phyloP scores from a whole-genome alignment of 2,797 vertebrate species.

The Periophthalmus magnuspinnatus region DNA sequence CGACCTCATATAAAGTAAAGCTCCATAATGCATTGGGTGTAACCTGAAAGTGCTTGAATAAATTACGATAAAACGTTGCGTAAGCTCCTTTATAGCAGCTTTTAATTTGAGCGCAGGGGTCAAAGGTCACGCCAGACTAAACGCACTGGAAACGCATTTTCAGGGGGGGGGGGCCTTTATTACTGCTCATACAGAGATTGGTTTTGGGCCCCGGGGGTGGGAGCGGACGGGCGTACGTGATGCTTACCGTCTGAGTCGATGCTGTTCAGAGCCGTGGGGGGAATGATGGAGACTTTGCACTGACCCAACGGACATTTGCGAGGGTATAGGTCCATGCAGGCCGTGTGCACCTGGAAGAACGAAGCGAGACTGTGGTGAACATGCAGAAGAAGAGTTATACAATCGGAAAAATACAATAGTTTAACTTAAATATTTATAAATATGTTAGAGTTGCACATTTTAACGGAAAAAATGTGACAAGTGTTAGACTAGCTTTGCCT shows the following conservation, averaged over 20 bases:
- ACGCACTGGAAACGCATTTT: slow-evolving; percentile 23
- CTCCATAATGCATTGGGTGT: neutral
- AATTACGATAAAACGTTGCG: neutral
- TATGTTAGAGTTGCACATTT: no score
- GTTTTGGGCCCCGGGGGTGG: slow-evolving; percentile 23
- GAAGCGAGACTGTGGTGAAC: neutral
- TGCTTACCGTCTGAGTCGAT: slow-evolving; percentile 97
- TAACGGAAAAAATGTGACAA: no score
- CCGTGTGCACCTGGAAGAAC: slow-evolving; percentile 88
- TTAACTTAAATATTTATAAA: no score
- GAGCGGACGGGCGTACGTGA: neutral
- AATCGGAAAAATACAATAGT: no score
- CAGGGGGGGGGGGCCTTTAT: slow-evolving; percentile 23
- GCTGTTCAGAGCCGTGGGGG: slow-evolving; percentile 98
- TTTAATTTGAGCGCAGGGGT: slow-evolving; percentile 26
- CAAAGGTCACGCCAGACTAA: slow-evolving; percentile 31
- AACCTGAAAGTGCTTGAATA: neutral
- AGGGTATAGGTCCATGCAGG: slow-evolving; percentile 93
- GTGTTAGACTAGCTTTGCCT: no score
- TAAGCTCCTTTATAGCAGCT: slow-evolving; percentile 1
- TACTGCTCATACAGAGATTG: slow-evolving; percentile 5
- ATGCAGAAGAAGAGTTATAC: neutral
- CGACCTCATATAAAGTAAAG: neutral
- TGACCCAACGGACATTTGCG: slow-evolving; percentile 95
- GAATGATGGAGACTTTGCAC: slow-evolving; percentile 98